These are phyloP conservation scores for Campaea margaritaria DNA, from an alignment of 2,888 invertebrate genomes.

Conservation along the genomic window DNA sequence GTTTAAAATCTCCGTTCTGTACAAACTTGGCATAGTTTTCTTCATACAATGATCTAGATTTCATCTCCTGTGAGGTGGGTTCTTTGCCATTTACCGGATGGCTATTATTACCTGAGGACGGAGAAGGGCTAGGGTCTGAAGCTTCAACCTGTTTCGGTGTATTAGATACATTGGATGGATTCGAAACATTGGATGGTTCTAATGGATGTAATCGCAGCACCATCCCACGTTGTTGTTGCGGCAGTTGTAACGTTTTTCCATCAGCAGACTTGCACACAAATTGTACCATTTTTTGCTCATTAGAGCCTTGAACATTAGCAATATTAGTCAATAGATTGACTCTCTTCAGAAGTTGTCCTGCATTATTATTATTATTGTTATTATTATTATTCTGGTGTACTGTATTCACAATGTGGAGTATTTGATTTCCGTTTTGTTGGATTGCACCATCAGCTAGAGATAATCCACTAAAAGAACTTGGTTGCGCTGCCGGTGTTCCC, in stretches of 20 bases:
- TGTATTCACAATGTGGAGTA: conserved; percentile 80
- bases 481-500: conserved; percentile 57
- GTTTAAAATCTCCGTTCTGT: conserved; percentile 72
- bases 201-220: conserved; percentile 78
- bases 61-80: conserved; percentile 71
- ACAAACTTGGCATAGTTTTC: conserved; percentile 85
- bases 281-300: conserved; percentile 85
- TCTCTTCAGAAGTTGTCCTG: conserved; percentile 76
- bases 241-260: conserved; percentile 84
- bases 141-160: conserved; percentile 58
- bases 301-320: conserved; percentile 76
- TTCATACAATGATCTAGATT: conserved; percentile 82
- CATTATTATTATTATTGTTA: conserved; percentile 66
- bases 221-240: conserved; percentile 83
- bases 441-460: conserved; percentile 76
- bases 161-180: conserved; percentile 60
- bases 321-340: conserved; percentile 81
- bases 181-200: conserved; percentile 65
- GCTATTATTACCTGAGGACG: conserved; percentile 48
- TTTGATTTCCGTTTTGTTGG: conserved; percentile 78
- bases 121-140: conserved; percentile 59
- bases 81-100: conserved; percentile 56
- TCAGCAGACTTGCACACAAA: conserved; percentile 87
- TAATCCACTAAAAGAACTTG: conserved; percentile 70
- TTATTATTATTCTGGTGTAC: conserved; percentile 70